phyloP scores from a whole-genome alignment of 2,797 vertebrate species.

The Thalassophryne amazonica region DNA sequence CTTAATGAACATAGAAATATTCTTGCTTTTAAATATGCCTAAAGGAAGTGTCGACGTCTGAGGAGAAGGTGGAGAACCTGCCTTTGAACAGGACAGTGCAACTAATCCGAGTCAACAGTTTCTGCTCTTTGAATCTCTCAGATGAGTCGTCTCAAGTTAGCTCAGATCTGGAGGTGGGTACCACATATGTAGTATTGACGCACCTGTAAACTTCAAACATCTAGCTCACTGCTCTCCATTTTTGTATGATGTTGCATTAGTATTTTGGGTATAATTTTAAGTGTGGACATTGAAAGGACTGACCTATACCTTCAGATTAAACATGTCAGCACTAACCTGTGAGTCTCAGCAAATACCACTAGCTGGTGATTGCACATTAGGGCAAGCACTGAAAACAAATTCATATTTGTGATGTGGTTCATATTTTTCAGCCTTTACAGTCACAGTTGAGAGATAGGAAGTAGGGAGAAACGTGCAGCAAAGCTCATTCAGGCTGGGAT shows the following conservation, averaged over 20 bases:
- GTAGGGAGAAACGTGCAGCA: too few relatives aligned
- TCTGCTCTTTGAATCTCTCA: constrained; percentile 70
- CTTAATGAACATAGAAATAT: background rate
- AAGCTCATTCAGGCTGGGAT: too few relatives aligned
- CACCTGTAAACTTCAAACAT: background rate
- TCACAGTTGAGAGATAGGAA: too few relatives aligned
- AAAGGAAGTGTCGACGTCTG: constrained; percentile 61
- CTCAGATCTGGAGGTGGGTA: constrained; percentile 84
- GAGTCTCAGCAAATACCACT: constrained; percentile 21
- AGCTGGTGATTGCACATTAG: constrained; percentile 45
- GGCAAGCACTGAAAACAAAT: too few relatives aligned
- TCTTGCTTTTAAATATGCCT: constrained; percentile 53
- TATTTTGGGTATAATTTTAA: background rate
- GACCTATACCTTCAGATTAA: too few relatives aligned
- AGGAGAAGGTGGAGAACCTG: constrained; percentile 34
- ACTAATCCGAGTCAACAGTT: constrained; percentile 62
- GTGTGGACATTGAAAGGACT: background rate
- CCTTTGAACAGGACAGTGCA: constrained; percentile 32
- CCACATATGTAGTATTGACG: background rate
- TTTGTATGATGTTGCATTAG: too few relatives aligned
- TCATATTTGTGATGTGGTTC: too few relatives aligned
- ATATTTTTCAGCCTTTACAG: too few relatives aligned
- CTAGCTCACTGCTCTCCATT: background rate
- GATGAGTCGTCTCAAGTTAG: constrained; percentile 74
- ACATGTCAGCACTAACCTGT: constrained; percentile 4